These are phyloP conservation scores for Cataglyphis altisquamis DNA, from an alignment of 2,888 invertebrate species.

Conservation along the genomic window DNA sequence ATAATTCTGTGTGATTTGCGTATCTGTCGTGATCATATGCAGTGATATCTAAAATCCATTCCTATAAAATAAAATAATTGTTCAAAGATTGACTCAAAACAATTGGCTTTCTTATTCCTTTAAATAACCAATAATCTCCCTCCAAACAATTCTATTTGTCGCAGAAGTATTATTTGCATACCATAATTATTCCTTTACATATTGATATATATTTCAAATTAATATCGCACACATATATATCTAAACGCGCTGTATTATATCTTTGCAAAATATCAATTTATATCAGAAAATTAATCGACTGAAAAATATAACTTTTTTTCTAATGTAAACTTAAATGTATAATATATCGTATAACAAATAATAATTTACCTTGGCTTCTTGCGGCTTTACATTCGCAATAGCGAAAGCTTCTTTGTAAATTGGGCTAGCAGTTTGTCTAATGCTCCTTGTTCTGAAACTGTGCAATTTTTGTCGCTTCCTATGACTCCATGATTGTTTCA, in stretches of 20 bases:
- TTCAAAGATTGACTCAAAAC: not conserved
- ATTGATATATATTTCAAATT: not conserved
- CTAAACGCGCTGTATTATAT: not conserved
- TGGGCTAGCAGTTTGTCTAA: constrained; percentile 85
- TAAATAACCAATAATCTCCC: no score
- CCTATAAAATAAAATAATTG: constrained; percentile 76
- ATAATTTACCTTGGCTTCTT: constrained; percentile 84
- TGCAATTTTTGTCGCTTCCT: constrained; percentile 84
- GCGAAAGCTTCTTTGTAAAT: constrained; percentile 86
- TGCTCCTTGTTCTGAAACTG: constrained; percentile 84
- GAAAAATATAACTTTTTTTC: not conserved
- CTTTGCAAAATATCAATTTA: not conserved
- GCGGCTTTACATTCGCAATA: constrained; percentile 82
- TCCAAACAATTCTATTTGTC: not conserved
- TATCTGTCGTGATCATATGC: constrained; percentile 86
- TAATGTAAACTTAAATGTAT: not conserved
- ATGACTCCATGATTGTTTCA: constrained; percentile 83
- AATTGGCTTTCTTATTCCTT: not conserved
- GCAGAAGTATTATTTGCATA: not conserved
- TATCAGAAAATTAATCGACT: not conserved
- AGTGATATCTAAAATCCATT: constrained; percentile 85
- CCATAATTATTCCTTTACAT: not conserved
- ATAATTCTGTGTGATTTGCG: constrained; percentile 86
- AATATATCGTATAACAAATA: constrained; percentile 40
- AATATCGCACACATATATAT: not conserved